These are phyloP conservation scores for Nomada goodeniana DNA, from an alignment of 2,888 invertebrate genomes.

Conservation along the genomic window DNA sequence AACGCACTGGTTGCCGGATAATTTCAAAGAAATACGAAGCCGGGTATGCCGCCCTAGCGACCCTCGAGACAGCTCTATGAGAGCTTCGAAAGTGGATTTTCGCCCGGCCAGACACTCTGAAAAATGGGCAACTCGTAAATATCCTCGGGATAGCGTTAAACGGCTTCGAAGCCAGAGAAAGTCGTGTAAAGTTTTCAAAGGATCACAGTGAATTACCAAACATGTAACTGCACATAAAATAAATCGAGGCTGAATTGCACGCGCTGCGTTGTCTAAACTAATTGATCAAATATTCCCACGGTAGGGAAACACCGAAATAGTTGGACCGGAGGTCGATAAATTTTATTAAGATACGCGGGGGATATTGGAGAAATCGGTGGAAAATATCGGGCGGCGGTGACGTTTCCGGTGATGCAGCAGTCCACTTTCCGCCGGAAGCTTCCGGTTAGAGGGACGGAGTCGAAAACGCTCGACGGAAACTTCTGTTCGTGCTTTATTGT, in stretches of 20 bases:
- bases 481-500: constrained; percentile 68
- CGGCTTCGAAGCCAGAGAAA: not conserved
- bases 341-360: constrained; percentile 43
- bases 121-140: constrained; percentile 50
- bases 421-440: constrained; percentile 71
- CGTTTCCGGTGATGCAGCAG: constrained; percentile 71
- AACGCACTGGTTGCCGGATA: constrained; percentile 58
- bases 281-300: not conserved
- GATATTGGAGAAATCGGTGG: constrained; percentile 41
- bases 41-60: constrained; percentile 40
- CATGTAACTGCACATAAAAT: too few species aligned
- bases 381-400: constrained; percentile 64
- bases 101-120: constrained; percentile 24
- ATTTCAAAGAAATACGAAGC: constrained; percentile 71
- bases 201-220: too few species aligned
- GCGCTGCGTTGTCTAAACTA: not conserved
- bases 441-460: constrained; percentile 65
- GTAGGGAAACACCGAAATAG: not conserved
- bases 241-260: too few species aligned
- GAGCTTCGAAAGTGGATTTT: constrained; percentile 51
- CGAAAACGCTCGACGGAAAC: constrained; percentile 67
- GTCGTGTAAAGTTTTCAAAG: not conserved
- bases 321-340: not conserved
- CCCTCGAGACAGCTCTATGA: constrained; percentile 34
- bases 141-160: not conserved